Evolutionary conservation across 2,797 vertebrate genomes (phyloP), one percentile per base, ranked within the genome.

Genomic region (Coccyzus lansbergi): DNA sequence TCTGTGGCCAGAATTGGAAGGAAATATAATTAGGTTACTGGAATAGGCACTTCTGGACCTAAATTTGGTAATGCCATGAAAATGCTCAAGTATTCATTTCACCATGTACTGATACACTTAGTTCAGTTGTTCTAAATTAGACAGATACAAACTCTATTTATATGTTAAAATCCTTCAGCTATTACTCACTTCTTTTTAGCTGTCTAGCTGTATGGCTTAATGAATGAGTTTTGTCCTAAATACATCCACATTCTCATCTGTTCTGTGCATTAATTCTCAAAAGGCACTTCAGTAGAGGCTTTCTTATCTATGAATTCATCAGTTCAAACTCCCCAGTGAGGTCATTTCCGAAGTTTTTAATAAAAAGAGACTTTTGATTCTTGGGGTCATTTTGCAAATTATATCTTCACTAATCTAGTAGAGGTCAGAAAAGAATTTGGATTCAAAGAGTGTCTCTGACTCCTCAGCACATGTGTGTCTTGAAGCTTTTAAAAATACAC

Each of bases 341-440:
- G 90, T 95, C 88, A 95, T 89, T 96, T 94, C 94, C 85, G 18
- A 94, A 78, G 86, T 69, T 94, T 96, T 93, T 92, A 94, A 40
- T 94, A 92, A 94, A 94, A 90, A 90, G 83, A 80, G 86, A 89
- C 86, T 96, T 96, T 86, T 78, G 68, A 89, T 92, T 96, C 88
- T 83, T 28, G 68, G 62, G 90, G 93, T 94, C 75, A 62, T 56
- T 79, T 58, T 93, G 81, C 83, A 94, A 94, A 95, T 95, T 94
- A 56, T 93, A 91, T 94, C 90, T 94, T 83, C 59, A 46, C 90
- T 87, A 88, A 93, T 94, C 78, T 93, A 94, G 40, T 70, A 86
- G 95, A 94, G 93, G 95, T 94, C 90, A 92, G 42, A 93, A 89
- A 89, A 90, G 28, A 82, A 90, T 55, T 15, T 65, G 34, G 68